A percentile compares a stretch with the other conserved stretches of the same genome.
phyloP scores from a whole-genome alignment of 2,888 invertebrate species.

The Kuschelorhynchus macadamiae region DNA sequence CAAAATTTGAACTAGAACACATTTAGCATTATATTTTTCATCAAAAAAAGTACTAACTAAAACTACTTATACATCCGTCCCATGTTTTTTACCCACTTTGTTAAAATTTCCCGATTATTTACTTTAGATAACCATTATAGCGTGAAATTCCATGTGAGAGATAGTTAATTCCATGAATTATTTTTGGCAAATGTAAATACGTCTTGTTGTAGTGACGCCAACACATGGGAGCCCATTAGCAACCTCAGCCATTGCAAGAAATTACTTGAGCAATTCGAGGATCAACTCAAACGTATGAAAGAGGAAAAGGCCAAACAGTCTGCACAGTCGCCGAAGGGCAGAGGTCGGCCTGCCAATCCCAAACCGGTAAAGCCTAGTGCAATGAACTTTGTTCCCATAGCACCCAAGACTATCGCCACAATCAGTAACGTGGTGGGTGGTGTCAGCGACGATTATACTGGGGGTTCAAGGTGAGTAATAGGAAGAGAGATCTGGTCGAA shows the following conservation, averaged over 20 bases:
- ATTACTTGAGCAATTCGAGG: constrained; percentile 85
- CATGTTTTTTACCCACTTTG: too few relatives aligned
- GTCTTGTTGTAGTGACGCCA: constrained; percentile 79
- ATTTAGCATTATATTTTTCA: too few relatives aligned
- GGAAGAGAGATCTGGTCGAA: too few relatives aligned
- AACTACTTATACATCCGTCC: too few relatives aligned
- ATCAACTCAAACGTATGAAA: constrained; percentile 82
- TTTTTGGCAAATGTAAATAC: too few relatives aligned
- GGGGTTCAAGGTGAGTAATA: constrained; percentile 25
- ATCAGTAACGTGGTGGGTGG: constrained; percentile 39
- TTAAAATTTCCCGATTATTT: too few relatives aligned
- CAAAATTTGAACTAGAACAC: too few relatives aligned
- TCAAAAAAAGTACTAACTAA: too few relatives aligned
- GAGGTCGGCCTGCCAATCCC: constrained; percentile 46
- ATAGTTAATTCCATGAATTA: too few relatives aligned
- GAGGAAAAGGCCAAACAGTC: constrained; percentile 60
- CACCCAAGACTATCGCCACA: constrained; percentile 24
- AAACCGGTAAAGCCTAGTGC: constrained; percentile 13
- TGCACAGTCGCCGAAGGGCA: constrained; percentile 68
- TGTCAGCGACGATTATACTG: constrained; percentile 29
- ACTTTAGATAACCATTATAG: too few relatives aligned
- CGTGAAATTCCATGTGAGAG: too few relatives aligned
- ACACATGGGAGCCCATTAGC: constrained; percentile 88
- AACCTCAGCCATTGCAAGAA: constrained; percentile 84
- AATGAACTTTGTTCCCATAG: constrained; percentile 40